Evolutionary conservation across 2,888 invertebrate species (phyloP), one percentile per base, ranked within the genome.

Genomic region (Nipponacmea schrenckii): DNA sequence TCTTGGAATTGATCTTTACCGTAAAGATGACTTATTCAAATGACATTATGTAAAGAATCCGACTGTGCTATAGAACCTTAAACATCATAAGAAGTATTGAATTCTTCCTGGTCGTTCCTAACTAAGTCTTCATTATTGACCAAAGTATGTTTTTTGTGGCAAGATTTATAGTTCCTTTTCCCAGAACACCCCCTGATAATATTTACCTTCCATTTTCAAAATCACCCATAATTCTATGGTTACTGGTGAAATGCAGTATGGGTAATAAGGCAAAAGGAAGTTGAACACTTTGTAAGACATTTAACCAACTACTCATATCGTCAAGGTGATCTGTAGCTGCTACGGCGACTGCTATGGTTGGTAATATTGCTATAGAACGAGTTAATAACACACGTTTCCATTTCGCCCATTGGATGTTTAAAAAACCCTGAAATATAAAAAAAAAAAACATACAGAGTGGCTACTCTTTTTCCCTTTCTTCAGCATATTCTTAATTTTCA

Each of bases 341-440:
- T 17, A 88, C 74, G 14, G 89, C 88, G 4, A 90, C 84, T 5
- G 83, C 70, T 17, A 90, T 81, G 0, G 90, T 89, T 14, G 91
- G 91, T 4, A 93, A 89, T 77, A 96, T 95, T 31, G 95, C 95
- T 80, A 96, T 94, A 7, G 93, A 91, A 78, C 96, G 92, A 0
- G 96, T 96, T 79, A 96, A 91, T n/a, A 95, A 89, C 0, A 96
- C 94, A 85, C 96, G 90, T 88, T 93, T 94, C 96, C 96, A 96
- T 62, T 94, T 91, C 0, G 94, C 92, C 95, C 95, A 96, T 82
- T 93, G 93, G 20, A 96, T 90, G 85, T 95, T 94, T 26, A 96
- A 89, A 86, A 96, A 96, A 15, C 95, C 95, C 91, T 91, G 76
- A 20, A 17, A 26, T 24, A 24, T 24, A 20, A 12, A 56, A 56